Base-by-base conservation (phyloP, 2,113 vertebrate genomes). In the Melanocharis versteri region DNA sequence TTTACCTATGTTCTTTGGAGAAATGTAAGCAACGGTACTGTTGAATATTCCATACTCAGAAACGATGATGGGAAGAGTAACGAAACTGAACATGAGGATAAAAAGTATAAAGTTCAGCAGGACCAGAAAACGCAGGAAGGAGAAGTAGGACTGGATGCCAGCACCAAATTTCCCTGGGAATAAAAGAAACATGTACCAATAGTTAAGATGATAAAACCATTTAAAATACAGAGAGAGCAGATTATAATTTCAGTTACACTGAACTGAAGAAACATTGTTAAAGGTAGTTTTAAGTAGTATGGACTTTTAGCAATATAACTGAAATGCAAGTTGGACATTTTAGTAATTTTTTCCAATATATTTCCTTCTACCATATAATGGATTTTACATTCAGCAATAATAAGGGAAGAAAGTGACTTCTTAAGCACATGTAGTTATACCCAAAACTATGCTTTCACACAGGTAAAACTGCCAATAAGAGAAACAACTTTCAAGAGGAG, bases 111-210 rank as follows among this genome's bases (percentile, higher is more conserved):
- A 93, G 94, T 99, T 99, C 95, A 99, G 98, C 83, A 99, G 61
- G 33, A 99, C 99, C 95, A 99, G 97, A 96, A 99, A 99, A 58
- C 99, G 98, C 69, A 99, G 97, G 97, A 99, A 99, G 35, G 98
- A 99, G 97, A 99, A 99, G 91, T 99, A 99, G 24, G 99, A 99
- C 91, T 98, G 98, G 93, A 99, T 98, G 24, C 99, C 99, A 6
- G 99, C 99, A 89, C 99, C 99, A 84, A 99, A 99, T 98, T 98
- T 99, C 51, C 98, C 99, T 99, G 60, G 24, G 37, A 95, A 95
- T 23, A 89, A 62, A 78, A 97, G 82, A 96, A 60, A 95, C 9
- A 39, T 0, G 5, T 70, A 42, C 18, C 42, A 93, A 54, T 45
- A 77, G 79, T 73, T 61, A 68, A 18, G 27, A 56, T 1, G 0